phyloP scores from a whole-genome alignment of 1,140 invertebrate genomes.

The Mya arenaria region DNA sequence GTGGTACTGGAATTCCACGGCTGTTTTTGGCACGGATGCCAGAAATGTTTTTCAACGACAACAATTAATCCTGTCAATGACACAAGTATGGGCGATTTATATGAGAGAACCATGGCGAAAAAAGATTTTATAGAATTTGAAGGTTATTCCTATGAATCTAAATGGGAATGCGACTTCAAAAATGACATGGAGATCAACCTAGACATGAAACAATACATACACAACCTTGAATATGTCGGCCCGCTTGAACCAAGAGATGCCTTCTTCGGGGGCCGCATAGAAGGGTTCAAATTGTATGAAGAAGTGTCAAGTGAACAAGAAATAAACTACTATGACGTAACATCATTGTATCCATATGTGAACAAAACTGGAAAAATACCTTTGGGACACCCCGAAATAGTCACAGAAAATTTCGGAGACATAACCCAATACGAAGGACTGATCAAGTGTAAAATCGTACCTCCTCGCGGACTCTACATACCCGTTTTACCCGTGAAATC shows the following conservation, averaged over 20 bases:
- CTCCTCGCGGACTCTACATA: too few relatives aligned
- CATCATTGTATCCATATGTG: constrained; percentile 1
- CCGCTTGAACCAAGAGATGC: constrained; percentile 21
- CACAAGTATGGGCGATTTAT: constrained; percentile 31
- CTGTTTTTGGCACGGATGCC: constrained; percentile 61
- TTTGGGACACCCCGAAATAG: background rate
- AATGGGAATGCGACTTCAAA: constrained; percentile 25
- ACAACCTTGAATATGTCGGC: background rate
- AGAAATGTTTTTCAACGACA: constrained; percentile 23
- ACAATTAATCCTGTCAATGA: background rate
- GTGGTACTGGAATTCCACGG: constrained; percentile 54
- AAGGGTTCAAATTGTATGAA: constrained; percentile 3
- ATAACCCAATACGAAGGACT: too few relatives aligned
- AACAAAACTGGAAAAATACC: constrained; percentile 19
- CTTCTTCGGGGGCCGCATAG: constrained; percentile 7
- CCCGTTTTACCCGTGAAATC: too few relatives aligned
- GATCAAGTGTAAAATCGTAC: too few relatives aligned
- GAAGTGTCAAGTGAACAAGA: background rate
- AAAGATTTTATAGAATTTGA: background rate
- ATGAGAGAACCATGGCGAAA: constrained; percentile 5
- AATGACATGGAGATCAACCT: background rate
- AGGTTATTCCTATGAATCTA: background rate
- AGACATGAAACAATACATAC: background rate
- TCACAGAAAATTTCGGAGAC: too few relatives aligned
- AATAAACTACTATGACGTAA: constrained; percentile 11